These are phyloP conservation scores for Drosophila sucinea DNA, from an alignment of 1,140 invertebrate species.

Conservation along the genomic window DNA sequence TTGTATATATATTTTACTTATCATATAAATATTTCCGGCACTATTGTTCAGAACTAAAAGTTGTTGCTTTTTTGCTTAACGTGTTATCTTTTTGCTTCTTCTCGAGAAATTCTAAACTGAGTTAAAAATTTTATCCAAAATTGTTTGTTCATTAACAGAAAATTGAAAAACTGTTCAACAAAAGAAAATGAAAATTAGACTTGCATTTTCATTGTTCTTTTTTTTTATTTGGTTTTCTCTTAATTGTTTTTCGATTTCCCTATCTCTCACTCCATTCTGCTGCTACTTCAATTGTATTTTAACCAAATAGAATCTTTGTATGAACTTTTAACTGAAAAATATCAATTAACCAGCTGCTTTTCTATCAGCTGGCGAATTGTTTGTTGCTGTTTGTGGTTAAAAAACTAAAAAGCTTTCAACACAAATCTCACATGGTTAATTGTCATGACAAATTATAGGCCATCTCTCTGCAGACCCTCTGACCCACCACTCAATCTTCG, in stretches of 20 bases:
- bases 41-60: conserved; percentile 75
- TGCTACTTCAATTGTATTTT: conserved; percentile 16
- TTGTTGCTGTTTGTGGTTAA: conserved; percentile 54
- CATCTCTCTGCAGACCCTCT: neutral
- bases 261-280: conserved; percentile 22
- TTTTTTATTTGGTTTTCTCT: conserved; percentile 20
- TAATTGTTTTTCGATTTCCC: neutral
- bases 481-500: neutral
- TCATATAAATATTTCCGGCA: conserved; percentile 74
- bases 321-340: conserved; percentile 65
- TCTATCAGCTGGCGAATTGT: conserved; percentile 15
- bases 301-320: conserved; percentile 76
- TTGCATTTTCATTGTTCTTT: conserved; percentile 20
- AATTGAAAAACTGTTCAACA: conserved; percentile 36
- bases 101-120: conserved; percentile 32
- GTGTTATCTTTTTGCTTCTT: conserved; percentile 36
- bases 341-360: conserved; percentile 9
- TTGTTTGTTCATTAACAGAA: conserved; percentile 44
- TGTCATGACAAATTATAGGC: neutral
- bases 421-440: conserved; percentile 59
- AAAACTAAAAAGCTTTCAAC: conserved; percentile 60
- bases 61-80: neutral
- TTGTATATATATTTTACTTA: conserved; percentile 67
- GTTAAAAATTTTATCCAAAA: conserved; percentile 49
- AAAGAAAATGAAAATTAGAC: neutral